A percentile compares a stretch with the other conserved stretches of the same genome.
These are phyloP conservation scores for Hozukius guyotensis DNA, from an alignment of 2,797 vertebrate genomes.

Conservation along the genomic window DNA sequence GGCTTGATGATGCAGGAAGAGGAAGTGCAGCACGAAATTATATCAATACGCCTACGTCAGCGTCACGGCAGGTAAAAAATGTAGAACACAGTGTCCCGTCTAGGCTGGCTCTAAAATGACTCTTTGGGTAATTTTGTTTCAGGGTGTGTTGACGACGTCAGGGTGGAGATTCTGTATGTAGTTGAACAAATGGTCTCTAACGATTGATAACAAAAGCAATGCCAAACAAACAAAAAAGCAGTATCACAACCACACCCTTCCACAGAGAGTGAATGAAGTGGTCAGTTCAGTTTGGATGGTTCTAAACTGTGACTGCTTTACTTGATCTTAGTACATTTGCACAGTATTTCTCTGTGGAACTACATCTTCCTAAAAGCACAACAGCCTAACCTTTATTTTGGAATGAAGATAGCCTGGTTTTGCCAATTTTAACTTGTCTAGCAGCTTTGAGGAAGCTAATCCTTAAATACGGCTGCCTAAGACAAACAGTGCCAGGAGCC, in stretches of 20 bases:
- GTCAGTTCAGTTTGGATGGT: background rate
- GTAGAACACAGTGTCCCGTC: background rate
- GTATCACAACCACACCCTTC: constrained; percentile 35
- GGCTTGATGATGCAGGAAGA: background rate
- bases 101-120: background rate
- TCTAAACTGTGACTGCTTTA: background rate
- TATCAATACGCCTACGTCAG: background rate
- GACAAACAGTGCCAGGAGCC: constrained; percentile 17
- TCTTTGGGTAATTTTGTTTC: background rate
- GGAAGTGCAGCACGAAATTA: background rate
- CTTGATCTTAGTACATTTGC: background rate
- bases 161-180: background rate
- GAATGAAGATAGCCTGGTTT: constrained; percentile 26
- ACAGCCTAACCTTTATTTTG: background rate
- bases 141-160: background rate
- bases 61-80: background rate
- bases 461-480: constrained; percentile 20
- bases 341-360: background rate
- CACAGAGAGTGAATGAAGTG: background rate
- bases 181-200: background rate
- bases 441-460: constrained; percentile 60
- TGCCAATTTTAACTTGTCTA: constrained; percentile 54
- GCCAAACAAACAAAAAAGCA: background rate
- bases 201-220: background rate
- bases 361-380: background rate